Evolutionary conservation across 2,113 vertebrate genomes (phyloP), one percentile per base, ranked within the genome.

Genomic region (cattle (Bos taurus)): DNA sequence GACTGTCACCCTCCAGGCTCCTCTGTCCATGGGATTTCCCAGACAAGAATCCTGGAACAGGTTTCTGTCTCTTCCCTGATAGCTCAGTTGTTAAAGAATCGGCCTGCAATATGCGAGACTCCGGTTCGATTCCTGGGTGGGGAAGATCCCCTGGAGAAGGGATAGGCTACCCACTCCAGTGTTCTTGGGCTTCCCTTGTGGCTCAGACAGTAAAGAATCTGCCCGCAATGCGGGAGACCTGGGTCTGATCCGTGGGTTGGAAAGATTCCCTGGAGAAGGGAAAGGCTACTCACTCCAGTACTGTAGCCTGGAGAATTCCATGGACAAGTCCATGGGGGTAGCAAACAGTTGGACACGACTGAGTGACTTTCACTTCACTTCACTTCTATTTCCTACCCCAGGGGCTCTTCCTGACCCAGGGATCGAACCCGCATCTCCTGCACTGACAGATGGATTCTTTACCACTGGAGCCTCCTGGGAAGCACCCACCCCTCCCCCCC

Each of bases 171-270:
- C 30, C 62, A 33, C 62, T 64, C 15, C 26, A 60, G 14, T 33
- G 0, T 64, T 33, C 14, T 33, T 33, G 60, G 28, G 28, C 30
- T 33, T 64, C 60, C 59, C 60, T 64, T 30, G 14, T 16, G 14
- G 14, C 28, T 62, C 60, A 62, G 60, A 30, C 13, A 15, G 60
- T 67, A 10, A 36, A 67, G 64, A 36, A 67, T 67, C 8, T 1
- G 1, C 64, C 4, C 0, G 1, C 64, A 67, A n/a, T 67, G 64
- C 0, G 4, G 64, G 64, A 36, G 33, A n/a, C 64, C 64, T 9
- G 8, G 64, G 33, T 36, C n/a, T 4, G 4, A 67, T 67, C 33
- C 62, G 16, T n/a, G 16, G 33, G 62, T 67, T 19, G 16, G 33
- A 4, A 67, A n/a, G 64, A 67, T 36, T 4, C 64, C 8, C 17